Conservation (phyloP, 2,113 vertebrate genomes). For the Chaenogobius annularis region DNA sequence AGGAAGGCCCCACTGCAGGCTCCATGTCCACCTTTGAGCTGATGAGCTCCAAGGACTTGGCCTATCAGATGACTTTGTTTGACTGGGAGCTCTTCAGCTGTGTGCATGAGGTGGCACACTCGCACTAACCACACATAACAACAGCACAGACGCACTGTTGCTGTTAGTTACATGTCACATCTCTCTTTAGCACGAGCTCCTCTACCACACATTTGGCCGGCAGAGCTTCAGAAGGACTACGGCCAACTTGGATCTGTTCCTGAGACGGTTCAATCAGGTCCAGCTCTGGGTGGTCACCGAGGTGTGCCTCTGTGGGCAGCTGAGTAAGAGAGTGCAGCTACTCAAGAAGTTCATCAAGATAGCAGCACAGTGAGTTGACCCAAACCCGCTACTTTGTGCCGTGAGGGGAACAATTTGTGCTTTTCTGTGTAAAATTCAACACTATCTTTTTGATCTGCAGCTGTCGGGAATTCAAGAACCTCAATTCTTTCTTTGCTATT, state of each 20-base stretch:
- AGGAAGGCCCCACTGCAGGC: constrained; percentile 91
- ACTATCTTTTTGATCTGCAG: constrained; percentile 65
- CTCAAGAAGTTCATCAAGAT: constrained; percentile 99
- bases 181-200: constrained; percentile 86
- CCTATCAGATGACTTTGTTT: constrained; percentile 94
- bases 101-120: constrained; percentile 87
- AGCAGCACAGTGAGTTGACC: constrained; percentile 90
- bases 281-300: constrained; percentile 98
- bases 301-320: constrained; percentile 91
- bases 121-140: neutral
- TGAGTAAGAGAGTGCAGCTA: constrained; percentile 96
- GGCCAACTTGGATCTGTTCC: constrained; percentile 94
- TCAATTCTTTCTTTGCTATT: constrained; percentile 98
- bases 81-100: constrained; percentile 99
- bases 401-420: neutral
- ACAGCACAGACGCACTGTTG: neutral
- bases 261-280: constrained; percentile 96
- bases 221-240: constrained; percentile 94
- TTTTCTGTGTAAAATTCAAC: neutral
- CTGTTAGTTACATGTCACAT: neutral
- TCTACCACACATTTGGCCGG: constrained; percentile 95
- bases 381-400: neutral
- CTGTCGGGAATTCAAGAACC: constrained; percentile 96
- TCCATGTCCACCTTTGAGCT: constrained; percentile 94
- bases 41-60: constrained; percentile 98